These are phyloP conservation scores for Spicauda simplicius DNA, from an alignment of 2,888 invertebrate genomes.

Conservation along the genomic window DNA sequence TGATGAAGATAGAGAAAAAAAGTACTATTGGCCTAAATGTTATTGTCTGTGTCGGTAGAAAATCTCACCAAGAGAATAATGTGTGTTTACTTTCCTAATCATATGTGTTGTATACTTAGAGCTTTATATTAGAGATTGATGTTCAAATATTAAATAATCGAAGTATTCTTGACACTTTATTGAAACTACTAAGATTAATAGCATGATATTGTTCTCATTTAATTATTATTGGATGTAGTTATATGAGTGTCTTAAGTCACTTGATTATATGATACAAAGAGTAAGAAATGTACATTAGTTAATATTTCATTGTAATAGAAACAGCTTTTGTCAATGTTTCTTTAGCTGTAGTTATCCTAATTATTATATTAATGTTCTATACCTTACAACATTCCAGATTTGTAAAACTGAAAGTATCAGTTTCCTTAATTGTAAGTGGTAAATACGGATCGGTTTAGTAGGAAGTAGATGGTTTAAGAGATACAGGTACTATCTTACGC, in stretches of 20 bases:
- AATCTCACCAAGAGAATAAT: neutral
- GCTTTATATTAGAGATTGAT: neutral
- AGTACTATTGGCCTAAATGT: neutral
- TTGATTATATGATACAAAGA: neutral
- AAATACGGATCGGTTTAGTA: neutral
- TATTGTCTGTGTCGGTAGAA: neutral
- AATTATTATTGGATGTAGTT: neutral
- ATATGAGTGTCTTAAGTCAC: neutral
- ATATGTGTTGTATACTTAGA: neutral
- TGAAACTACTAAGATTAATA: neutral
- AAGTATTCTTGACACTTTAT: no score
- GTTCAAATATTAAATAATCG: neutral
- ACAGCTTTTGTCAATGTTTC: neutral
- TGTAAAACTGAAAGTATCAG: neutral
- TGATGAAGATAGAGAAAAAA: neutral
- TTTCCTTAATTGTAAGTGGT: neutral
- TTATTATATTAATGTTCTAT: neutral
- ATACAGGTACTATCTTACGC: conserved; percentile 1
- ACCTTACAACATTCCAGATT: neutral
- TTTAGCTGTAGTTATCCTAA: neutral
- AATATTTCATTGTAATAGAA: neutral
- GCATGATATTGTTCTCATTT: neutral
- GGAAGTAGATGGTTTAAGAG: neutral
- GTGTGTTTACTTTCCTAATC: neutral
- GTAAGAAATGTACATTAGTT: neutral